Evolutionary conservation across 1,140 invertebrate genomes (phyloP).

Genomic region (Lepidurus arcticus): DNA sequence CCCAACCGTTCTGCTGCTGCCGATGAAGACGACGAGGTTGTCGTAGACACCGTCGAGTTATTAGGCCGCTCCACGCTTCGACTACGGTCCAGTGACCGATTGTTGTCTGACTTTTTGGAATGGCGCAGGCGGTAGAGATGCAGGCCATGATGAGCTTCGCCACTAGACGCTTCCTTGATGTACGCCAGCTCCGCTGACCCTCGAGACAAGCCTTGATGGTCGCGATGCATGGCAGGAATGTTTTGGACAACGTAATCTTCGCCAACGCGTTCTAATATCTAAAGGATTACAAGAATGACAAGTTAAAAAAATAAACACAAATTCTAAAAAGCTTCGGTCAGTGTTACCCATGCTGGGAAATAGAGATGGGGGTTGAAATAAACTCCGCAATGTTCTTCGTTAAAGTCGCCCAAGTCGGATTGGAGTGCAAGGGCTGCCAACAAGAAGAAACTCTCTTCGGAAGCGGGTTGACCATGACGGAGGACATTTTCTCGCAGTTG

Average conservation of each 20-base stretch:
- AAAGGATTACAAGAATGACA: conserved; percentile 29
- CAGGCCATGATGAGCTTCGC: conserved; percentile 82
- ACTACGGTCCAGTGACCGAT: conserved; percentile 17
- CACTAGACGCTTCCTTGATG: conserved; percentile 77
- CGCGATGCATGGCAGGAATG: conserved; percentile 58
- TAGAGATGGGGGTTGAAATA: conserved; percentile 62
- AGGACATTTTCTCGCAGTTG: conserved; percentile 84
- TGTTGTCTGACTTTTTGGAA: conserved; percentile 58
- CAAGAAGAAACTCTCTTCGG: conserved; percentile 66
- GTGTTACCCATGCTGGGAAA: conserved; percentile 63
- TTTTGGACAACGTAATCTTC: conserved; percentile 53
- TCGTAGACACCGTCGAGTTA: background rate
- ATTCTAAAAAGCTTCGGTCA: background rate
- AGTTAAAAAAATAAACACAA: background rate
- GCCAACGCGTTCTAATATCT: conserved; percentile 55
- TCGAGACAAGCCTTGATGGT: conserved; percentile 66
- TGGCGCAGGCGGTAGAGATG: conserved; percentile 82
- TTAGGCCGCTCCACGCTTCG: conserved; percentile 11
- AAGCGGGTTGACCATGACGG: conserved; percentile 47
- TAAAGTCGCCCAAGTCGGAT: conserved; percentile 77
- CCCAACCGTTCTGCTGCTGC: background rate
- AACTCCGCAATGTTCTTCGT: conserved; percentile 45
- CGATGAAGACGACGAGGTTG: background rate
- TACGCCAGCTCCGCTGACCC: conserved; percentile 75
- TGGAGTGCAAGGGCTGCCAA: conserved; percentile 81